Conservation (phyloP, 1,140 invertebrate genomes). For the Conus ventricosus region DNA sequence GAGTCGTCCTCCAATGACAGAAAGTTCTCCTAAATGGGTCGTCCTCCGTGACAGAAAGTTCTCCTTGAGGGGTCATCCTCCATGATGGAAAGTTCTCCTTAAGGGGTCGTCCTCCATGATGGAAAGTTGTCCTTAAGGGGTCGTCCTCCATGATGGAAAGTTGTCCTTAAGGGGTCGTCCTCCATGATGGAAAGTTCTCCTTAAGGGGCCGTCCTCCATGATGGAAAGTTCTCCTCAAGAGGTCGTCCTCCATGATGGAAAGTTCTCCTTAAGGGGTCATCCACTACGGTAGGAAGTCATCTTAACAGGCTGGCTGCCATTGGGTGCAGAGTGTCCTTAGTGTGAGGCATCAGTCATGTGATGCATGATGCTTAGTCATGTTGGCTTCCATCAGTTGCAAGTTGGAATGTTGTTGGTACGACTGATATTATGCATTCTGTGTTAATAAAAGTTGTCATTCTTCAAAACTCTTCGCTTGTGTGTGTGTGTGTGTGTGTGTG, state of each 20-base stretch:
- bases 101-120: not conserved
- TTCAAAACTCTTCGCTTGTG: not conserved
- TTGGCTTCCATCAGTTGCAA: slow-evolving; percentile 3
- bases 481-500: not conserved
- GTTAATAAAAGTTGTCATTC: not conserved
- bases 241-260: too few species aligned
- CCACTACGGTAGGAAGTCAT: not conserved
- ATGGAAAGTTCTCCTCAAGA: too few species aligned
- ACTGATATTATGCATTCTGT: not conserved
- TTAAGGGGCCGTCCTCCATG: too few species aligned
- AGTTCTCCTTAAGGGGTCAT: too few species aligned
- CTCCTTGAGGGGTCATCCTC: too few species aligned
- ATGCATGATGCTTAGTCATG: not conserved
- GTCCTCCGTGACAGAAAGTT: too few species aligned
- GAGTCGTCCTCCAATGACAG: too few species aligned
- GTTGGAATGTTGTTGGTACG: not conserved
- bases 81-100: too few species aligned
- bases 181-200: too few species aligned
- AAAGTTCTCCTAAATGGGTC: too few species aligned
- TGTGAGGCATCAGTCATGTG: not conserved
- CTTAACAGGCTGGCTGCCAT: not conserved
- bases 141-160: too few species aligned
- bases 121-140: not conserved
- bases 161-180: too few species aligned
- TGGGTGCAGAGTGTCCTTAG: not conserved